Percentiles rank a stretch among this genome's conserved stretches.
These are phyloP conservation scores for Empis stercorea DNA, from an alignment of 2,888 invertebrate species.

Conservation along the genomic window DNA sequence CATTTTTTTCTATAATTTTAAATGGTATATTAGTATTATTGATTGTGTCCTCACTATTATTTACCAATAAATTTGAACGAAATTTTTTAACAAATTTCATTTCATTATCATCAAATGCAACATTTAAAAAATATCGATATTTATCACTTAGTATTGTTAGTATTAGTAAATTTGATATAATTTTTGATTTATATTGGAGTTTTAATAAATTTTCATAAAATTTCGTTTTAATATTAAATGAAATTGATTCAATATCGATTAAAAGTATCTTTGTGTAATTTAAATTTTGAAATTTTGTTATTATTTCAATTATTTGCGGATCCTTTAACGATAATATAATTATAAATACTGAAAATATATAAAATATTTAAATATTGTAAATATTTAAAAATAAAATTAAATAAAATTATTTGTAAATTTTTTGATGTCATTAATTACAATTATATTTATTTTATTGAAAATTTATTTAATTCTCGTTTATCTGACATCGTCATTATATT, in stretches of 20 bases:
- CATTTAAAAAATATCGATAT: conserved; percentile 32
- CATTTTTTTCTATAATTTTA: not conserved
- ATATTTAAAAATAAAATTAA: not conserved
- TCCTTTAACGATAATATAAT: conserved; percentile 12
- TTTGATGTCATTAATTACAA: too few relatives aligned
- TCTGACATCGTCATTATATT: too few relatives aligned
- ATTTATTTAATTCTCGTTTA: too few relatives aligned
- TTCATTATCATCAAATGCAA: conserved; percentile 25
- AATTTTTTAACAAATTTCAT: conserved; percentile 28
- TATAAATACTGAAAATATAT: conserved; percentile 11
- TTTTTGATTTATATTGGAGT: conserved; percentile 20
- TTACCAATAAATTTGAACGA: conserved; percentile 16
- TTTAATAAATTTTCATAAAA: conserved; percentile 32
- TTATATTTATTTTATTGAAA: too few relatives aligned
- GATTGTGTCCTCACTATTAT: not conserved
- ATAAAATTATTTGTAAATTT: too few relatives aligned
- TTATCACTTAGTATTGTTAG: conserved; percentile 35
- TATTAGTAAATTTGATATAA: conserved; percentile 30
- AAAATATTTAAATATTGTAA: too few relatives aligned
- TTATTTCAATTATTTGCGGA: conserved; percentile 4
- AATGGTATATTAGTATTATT: not conserved
- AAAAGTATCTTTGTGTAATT: conserved; percentile 29
- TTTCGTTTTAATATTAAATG: conserved; percentile 31
- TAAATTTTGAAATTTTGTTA: conserved; percentile 8
- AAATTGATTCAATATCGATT: conserved; percentile 33